Percentiles rank a stretch among this genome's conserved stretches.
Conservation (phyloP, 2,113 vertebrate species). For the Cranoglanis bouderius region DNA sequence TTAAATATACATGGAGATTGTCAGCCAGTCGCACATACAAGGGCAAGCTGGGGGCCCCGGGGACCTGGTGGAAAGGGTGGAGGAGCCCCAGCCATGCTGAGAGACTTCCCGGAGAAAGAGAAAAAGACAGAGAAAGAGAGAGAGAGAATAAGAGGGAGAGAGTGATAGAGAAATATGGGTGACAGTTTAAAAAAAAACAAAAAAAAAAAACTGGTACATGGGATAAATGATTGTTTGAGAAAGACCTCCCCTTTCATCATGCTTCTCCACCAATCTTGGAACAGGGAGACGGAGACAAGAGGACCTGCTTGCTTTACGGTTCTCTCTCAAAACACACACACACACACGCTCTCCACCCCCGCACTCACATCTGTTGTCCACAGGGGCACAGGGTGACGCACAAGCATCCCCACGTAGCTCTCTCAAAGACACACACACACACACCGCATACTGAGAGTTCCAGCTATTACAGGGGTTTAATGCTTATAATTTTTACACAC, state of each 20-base stretch:
- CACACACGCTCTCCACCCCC: conserved; percentile 18
- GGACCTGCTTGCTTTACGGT: conserved; percentile 13
- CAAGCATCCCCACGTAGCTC: conserved; percentile 60
- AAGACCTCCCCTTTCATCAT: conserved; percentile 24
- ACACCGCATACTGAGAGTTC: conserved; percentile 67
- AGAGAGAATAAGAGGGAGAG: conserved; percentile 27
- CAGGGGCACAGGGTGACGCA: conserved; percentile 74
- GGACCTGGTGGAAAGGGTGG: conserved; percentile 60
- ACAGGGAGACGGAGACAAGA: conserved; percentile 39
- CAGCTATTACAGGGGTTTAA: conserved; percentile 60
- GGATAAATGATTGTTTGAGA: background rate
- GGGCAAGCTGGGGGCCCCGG: conserved; percentile 64
- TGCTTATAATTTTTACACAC: conserved; percentile 52
- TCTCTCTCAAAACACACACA: conserved; percentile 18
- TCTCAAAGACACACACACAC: conserved; percentile 63
- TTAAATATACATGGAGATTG: conserved; percentile 83
- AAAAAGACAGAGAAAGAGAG: conserved; percentile 27
- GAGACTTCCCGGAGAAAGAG: conserved; percentile 42
- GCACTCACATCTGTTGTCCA: conserved; percentile 68
- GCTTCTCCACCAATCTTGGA: conserved; percentile 21
- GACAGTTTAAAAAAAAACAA: background rate
- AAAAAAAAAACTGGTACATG: background rate
- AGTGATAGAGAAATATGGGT: background rate
- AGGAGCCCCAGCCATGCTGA: conserved; percentile 48
- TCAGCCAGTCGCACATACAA: conserved; percentile 78